Base-by-base conservation (phyloP, 2,888 invertebrate species). In the Hirtodrosophila histrioides region DNA sequence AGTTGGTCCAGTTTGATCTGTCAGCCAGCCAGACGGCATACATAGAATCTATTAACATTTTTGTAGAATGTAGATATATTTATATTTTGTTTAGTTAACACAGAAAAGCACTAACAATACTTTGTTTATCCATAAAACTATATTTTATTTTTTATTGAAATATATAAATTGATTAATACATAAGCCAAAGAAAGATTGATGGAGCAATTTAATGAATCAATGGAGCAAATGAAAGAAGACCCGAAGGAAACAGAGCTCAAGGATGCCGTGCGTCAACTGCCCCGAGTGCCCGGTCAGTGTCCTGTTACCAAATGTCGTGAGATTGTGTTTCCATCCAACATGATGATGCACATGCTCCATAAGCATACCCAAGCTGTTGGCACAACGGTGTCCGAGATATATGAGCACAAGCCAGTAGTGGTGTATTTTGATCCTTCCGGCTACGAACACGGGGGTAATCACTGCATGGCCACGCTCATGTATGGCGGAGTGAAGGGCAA, bases 301-400 rank as follows among this genome's bases (percentile, higher is more conserved):
- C 72, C 72, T 7, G 49, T 73, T 17, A 35, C 53, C 8, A 35
- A 10, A 4, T 73, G 73, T 41, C 45, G 27, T 0, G 73, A 75
- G 24, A 43, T 75, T 5, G 9, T 73, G 6, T 80, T 79, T 11
- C 84, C 79, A 5, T 57, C 58, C 0, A 60, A 64, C 3, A 7
- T 84, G 23, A 51, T 79, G 53, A 46, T 57, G 36, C 79, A 79
- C 23, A 39, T 73, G 44, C 45, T 76, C 5, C 63, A 74, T 39
- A 66, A 53, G 5, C 74, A 76, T 10, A 6, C 24, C 0, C 6
- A 41, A 2, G 10, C 5, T 0, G 3, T 11, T 4, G 5, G 43
- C 6, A 33, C 7, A 3, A 24, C 0, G 0, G 29, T 27, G 5
- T 9, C 48, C 0, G 61, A 60, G 33, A 23, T 63, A 8, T 81